Percentiles rank a stretch among this genome's conserved stretches.
Evolutionary conservation across 1,140 invertebrate genomes (phyloP).

Genomic region (Bombus difficillimus): DNA sequence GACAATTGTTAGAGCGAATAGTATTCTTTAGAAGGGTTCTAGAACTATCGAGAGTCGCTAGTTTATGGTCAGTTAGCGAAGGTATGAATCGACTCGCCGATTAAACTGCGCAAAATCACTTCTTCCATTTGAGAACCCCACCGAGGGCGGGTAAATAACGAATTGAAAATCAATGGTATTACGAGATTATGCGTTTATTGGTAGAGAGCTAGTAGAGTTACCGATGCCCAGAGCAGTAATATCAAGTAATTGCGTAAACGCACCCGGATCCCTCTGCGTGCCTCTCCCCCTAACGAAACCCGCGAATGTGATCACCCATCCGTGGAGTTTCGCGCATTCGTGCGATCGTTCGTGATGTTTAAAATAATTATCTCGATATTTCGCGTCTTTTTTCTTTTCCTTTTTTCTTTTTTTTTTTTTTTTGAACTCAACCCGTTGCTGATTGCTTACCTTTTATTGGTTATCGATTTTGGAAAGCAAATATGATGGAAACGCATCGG

Average conservation of each 20-base stretch:
- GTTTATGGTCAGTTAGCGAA: conserved; percentile 47
- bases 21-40: conserved; percentile 1
- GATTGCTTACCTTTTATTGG: conserved; percentile 14
- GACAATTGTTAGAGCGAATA: background rate
- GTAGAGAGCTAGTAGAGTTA: conserved; percentile 69
- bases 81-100: conserved; percentile 55
- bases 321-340: conserved; percentile 44
- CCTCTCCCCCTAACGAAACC: conserved; percentile 53
- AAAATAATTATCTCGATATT: conserved; percentile 54
- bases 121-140: conserved; percentile 71
- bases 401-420: background rate
- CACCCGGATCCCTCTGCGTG: conserved; percentile 64
- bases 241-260: conserved; percentile 75
- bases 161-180: conserved; percentile 75
- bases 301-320: conserved; percentile 50
- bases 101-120: conserved; percentile 69
- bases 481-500: background rate
- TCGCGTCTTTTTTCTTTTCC: background rate
- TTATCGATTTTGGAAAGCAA: conserved; percentile 14
- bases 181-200: conserved; percentile 75
- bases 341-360: conserved; percentile 37
- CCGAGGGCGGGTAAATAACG: conserved; percentile 68
- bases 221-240: conserved; percentile 73
- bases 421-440: background rate
- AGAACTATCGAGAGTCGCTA: conserved; percentile 6